These are phyloP conservation scores for Catharus ustulatus DNA, from an alignment of 2,797 vertebrate species.

Conservation along the genomic window DNA sequence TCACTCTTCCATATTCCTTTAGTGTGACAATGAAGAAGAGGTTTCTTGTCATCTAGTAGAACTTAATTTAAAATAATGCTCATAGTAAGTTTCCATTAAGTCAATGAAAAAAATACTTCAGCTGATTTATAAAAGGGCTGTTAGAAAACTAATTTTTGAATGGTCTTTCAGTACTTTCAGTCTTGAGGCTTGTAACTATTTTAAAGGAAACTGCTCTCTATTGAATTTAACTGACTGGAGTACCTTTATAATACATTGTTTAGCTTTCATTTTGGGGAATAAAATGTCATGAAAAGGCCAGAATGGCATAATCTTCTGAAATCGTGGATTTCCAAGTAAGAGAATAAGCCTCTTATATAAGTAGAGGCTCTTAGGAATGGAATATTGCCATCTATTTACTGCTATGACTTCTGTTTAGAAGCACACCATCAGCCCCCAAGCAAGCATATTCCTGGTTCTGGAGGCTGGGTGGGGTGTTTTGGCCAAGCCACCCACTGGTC, in stretches of 20 bases:
- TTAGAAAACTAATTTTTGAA: neutral
- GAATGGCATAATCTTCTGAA: neutral
- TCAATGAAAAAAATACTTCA: neutral
- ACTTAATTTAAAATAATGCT: neutral
- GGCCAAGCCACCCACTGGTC: neutral
- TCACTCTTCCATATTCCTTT: neutral
- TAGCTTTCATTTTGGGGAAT: neutral
- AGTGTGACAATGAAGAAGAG: neutral
- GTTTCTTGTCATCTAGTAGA: neutral
- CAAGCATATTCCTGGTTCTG: rapidly evolving
- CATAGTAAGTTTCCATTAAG: neutral
- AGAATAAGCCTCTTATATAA: neutral
- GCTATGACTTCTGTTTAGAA: neutral
- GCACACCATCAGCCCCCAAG: no score
- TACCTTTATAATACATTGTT: neutral
- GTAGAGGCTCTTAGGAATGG: neutral
- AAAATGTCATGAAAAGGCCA: neutral
- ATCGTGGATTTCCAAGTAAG: neutral
- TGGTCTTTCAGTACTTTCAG: neutral
- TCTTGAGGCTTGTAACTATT: neutral
- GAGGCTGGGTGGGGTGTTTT: no score
- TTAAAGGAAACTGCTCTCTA: neutral
- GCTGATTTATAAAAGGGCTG: neutral
- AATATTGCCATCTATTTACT: neutral
- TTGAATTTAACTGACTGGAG: neutral